phyloP scores from a whole-genome alignment of 2,797 vertebrate species.

The Microhierax caerulescens region DNA sequence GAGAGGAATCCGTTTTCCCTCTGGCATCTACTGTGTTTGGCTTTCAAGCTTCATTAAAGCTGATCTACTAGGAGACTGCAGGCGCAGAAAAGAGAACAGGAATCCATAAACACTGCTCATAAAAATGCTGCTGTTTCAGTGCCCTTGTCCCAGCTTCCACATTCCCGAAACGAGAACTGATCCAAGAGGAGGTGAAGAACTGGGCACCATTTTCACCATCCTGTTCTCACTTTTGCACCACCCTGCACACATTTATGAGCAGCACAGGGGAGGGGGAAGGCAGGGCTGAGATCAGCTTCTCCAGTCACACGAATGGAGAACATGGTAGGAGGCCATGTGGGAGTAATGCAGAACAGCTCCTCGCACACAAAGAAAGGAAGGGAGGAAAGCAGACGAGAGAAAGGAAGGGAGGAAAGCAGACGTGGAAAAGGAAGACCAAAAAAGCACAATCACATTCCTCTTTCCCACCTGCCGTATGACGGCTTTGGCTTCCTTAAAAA shows the following conservation, averaged over 20 bases:
- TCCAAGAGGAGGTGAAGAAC: not conserved
- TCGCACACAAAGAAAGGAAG: not conserved
- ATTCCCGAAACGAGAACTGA: not conserved
- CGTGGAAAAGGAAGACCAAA: not conserved
- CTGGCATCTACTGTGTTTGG: not conserved
- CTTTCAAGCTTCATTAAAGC: not conserved
- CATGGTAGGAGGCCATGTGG: not conserved
- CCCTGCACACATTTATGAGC: not conserved
- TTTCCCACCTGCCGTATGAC: not conserved
- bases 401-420: not conserved
- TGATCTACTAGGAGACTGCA: not conserved
- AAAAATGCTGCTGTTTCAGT: not conserved
- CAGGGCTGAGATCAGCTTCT: not conserved
- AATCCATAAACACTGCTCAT: rapidly evolving
- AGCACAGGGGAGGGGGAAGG: not conserved
- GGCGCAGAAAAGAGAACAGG: not conserved
- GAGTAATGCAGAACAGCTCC: not conserved
- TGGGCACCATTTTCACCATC: not conserved
- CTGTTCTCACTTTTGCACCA: not conserved
- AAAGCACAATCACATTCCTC: not conserved
- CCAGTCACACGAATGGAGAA: not conserved
- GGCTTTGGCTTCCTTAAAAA: not conserved
- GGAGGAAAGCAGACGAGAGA: not conserved
- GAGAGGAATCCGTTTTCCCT: not conserved
- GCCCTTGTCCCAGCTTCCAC: not conserved